Base-by-base conservation (phyloP, 2,797 vertebrate genomes). In the Cynodonichthys magdalenae region DNA sequence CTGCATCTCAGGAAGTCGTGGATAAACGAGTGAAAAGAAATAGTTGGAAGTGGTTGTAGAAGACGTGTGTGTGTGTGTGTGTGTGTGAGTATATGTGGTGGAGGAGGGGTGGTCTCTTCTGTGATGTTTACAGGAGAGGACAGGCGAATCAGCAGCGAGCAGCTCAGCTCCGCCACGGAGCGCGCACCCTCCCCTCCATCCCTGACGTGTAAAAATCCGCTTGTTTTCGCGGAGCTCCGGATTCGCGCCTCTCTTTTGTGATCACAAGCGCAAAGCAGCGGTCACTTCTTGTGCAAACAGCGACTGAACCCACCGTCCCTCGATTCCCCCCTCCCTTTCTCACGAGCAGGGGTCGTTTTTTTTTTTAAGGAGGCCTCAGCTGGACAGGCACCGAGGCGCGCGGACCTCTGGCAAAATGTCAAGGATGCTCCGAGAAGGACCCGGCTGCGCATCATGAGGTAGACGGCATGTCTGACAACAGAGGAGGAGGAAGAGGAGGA, bases 391-490 rank as follows among this genome's bases (percentile, higher is more conserved):
- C 31, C 61, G 9, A n/a, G 46, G 64, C 63, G 66, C 69, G 50
- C 59, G 19, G 27, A 74, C 61, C 59, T 51, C 69, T 66, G 81
- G 76, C 59, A n/a, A 15, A 6, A 67, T 63, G 75, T 80, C 80
- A 74, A 64, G 60, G 82, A 82, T 73, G 83, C 78, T 69, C 57
- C 61, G 57, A 50, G 66, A 61, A 31, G 66, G 56, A 68, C 36
- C 59, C 48, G 52, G 24, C 34, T 14, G 46, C 39, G 42, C 56
- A 20, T 61, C 5, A 24, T 24, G 24, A 48, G 51, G 28, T 29
- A 74, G 34, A 36, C 34, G 34, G 34, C 34, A 36, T 36, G 34
- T 36, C 34, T 36, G 34, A 36, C 34, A 36, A 9, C 34, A 12
- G 34, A 36, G 34, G 34, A 36, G 34, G 34, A 12, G 34, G 34